Evolutionary conservation across 2,797 vertebrate genomes (phyloP).

Genomic region (Premnoplex brunnescens): DNA sequence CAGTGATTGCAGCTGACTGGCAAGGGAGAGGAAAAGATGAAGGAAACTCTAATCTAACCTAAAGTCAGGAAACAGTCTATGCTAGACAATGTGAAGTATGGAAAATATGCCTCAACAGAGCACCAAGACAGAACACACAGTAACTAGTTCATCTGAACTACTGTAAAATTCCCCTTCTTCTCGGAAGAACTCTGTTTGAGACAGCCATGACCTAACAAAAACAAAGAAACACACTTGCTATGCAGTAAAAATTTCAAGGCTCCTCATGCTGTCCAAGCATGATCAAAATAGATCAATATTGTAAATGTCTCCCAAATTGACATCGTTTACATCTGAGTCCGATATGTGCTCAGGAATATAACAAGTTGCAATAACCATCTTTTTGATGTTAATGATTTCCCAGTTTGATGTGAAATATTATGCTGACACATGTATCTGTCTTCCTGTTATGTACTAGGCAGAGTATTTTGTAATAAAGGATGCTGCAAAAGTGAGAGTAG

Average conservation of each 20-base stretch:
- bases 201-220: neutral
- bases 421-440: neutral
- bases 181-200: neutral
- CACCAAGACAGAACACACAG: neutral
- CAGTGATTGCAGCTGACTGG: neutral
- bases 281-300: neutral
- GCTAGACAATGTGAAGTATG: neutral
- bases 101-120: neutral
- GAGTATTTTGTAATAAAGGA: neutral
- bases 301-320: neutral
- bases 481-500: neutral
- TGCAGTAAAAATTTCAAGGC: neutral
- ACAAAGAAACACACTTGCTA: neutral
- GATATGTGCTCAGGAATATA: neutral
- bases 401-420: slow-evolving; percentile 14
- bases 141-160: neutral
- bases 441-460: neutral
- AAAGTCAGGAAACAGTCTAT: neutral
- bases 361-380: neutral
- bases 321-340: neutral
- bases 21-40: neutral
- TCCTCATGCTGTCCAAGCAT: neutral
- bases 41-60: neutral
- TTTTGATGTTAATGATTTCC: slow-evolving; percentile 22
- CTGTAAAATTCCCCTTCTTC: neutral